phyloP scores from a whole-genome alignment of 2,113 vertebrate genomes.

The Oncorhynchus gorbuscha region DNA sequence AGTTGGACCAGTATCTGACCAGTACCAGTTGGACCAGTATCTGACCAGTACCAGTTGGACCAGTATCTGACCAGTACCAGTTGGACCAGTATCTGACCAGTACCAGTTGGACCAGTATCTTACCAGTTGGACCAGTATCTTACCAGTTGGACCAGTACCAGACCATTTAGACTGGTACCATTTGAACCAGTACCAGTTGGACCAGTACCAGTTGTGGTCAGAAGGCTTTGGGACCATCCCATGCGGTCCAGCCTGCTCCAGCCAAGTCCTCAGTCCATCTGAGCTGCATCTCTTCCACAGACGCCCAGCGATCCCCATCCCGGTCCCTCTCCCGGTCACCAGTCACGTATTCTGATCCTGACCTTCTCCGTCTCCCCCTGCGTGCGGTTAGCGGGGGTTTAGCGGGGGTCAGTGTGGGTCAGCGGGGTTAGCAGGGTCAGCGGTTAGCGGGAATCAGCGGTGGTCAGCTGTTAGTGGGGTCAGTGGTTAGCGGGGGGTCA shows the following conservation, averaged over 20 bases:
- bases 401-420: too few species aligned
- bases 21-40: background rate
- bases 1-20: too few species aligned
- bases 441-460: too few species aligned
- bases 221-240: background rate
- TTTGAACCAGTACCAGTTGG: too few species aligned
- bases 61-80: too few species aligned
- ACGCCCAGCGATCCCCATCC: background rate
- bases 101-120: too few species aligned
- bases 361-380: background rate
- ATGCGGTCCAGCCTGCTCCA: background rate
- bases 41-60: too few species aligned
- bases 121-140: background rate
- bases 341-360: conserved; percentile 57
- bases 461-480: conserved; percentile 50
- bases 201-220: background rate
- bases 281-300: background rate
- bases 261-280: background rate
- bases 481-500: conserved; percentile 22
- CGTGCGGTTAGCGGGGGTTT: conserved; percentile 51
- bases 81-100: too few species aligned
- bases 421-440: conserved; percentile 55
- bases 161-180: too few species aligned
- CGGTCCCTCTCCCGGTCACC: background rate
- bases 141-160: background rate